These are phyloP conservation scores for Oncorhynchus nerka DNA, from an alignment of 2,113 vertebrate genomes.

Conservation along the genomic window DNA sequence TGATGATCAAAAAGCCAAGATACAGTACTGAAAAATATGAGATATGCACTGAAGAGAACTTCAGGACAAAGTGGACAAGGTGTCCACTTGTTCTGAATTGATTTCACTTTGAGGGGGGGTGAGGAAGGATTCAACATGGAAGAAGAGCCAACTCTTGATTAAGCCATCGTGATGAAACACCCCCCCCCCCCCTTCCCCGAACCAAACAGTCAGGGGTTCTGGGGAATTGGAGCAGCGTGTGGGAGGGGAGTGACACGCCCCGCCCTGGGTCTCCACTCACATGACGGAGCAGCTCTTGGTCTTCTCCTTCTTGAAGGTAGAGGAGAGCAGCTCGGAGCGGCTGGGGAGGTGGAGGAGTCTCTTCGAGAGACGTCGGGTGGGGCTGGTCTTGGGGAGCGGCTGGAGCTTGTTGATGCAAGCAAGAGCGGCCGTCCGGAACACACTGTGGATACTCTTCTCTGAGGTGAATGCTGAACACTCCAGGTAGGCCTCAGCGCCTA, in stretches of 20 bases:
- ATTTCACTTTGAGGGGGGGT: conserved; percentile 35
- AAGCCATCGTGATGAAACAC: conserved; percentile 59
- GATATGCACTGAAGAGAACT: conserved; percentile 64
- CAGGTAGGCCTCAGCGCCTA: conserved; percentile 89
- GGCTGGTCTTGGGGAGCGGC: conserved; percentile 77
- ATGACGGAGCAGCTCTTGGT: conserved; percentile 94
- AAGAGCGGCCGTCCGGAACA: conserved; percentile 86
- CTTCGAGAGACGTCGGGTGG: conserved; percentile 86
- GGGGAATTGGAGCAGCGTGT: conserved; percentile 38
- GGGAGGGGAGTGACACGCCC: conserved; percentile 5
- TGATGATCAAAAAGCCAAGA: conserved; percentile 62
- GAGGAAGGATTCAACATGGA: conserved; percentile 72
- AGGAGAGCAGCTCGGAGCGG: conserved; percentile 89
- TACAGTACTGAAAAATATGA: conserved; percentile 57
- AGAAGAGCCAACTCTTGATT: conserved; percentile 55
- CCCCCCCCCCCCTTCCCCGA: conserved; percentile 64
- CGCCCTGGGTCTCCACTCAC: conserved; percentile 73
- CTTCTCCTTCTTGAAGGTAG: conserved; percentile 93
- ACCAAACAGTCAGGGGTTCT: conserved; percentile 47
- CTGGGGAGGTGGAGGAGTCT: conserved; percentile 92
- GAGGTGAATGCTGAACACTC: conserved; percentile 95
- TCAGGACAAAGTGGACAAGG: conserved; percentile 73
- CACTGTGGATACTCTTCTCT: conserved; percentile 93
- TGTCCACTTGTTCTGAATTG: conserved; percentile 72
- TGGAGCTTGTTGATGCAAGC: conserved; percentile 85